Evolutionary conservation across 2,113 vertebrate species (phyloP), one percentile per base, ranked within the genome.

Genomic region (Dolichotis patagonum): DNA sequence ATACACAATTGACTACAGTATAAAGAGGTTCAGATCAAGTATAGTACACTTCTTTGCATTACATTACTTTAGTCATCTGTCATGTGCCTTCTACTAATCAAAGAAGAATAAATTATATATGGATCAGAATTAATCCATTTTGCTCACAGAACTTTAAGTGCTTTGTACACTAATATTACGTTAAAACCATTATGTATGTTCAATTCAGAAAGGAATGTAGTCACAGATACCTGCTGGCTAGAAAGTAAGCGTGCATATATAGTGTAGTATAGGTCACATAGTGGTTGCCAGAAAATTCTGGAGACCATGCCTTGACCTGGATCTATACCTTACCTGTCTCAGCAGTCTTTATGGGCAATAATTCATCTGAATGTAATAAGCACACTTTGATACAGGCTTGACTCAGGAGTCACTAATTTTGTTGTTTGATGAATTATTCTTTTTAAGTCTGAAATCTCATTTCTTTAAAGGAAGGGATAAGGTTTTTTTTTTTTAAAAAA

Each of bases 41-140:
- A 1, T 32, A 24, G 38, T 87, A 93, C 46, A 93, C 46, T 85
- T 88, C 41, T 58, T 95, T 54, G 20, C 58, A 63, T 81, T 86
- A 54, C 0, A n/a, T 71, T 49, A 49, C 63, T 88, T 46, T 46
- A 84, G 62, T 60, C 65, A 56, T 69, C 85, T 83, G 89, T 95
- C 46, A 86, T 60, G 30, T 75, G 49, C 63, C 49, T 90, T 82
- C 75, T 14, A 35, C 30, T 89, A 49, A 65, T 86, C 52, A 77
- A 54, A 49, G 83, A 77, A 81, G 2, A 83, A 38, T 26, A 80
- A 82, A 56, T 63, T 85, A 71, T 73, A 84, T 28, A 56, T 91
- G 69, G 46, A 77, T 92, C 85, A 56, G 49, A 97, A 54, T 84
- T 73, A 78, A 49, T 77, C 58, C 62, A 56, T 90, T 86, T 94